Base-by-base conservation (phyloP, 2,888 invertebrate genomes). In the Falcaria lacertinaria region DNA sequence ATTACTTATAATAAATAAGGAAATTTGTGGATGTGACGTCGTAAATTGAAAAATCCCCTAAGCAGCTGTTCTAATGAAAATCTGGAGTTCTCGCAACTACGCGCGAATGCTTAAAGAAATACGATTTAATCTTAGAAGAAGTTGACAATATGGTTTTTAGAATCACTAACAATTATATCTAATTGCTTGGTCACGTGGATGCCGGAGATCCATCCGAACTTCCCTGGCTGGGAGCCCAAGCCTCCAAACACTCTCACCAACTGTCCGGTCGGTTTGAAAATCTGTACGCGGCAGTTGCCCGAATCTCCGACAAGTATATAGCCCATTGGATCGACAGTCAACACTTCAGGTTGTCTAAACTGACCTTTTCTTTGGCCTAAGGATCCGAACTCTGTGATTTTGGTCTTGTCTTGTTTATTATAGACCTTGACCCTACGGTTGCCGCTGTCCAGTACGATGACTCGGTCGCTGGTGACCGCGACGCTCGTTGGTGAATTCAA, bases 221-320 rank as follows among this genome's bases (percentile, higher is more conserved):
- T 89, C 0, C 91, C 87, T 1, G 81, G 72, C 39, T 81, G 81
- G 0, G 69, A 77, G 16, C 85, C 91, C 15, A 79, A 56, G 0
- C 89, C 87, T 0, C 94, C 94, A 60, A 95, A 92, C 15, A 91
- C 91, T 51, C 92, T 89, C 3, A 94, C 91, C 44, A 93, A 89
- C 43, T 91, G 90, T 3, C 95, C 95, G 44, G 93, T 91, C 0
- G 92, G 92, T 45, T 93, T 91, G 68, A 95, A 95, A 6, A 96
- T 91, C 73, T 95, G 95, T 0, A 95, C 89, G 4, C 95, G 85
- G 33, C 92, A 92, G 67, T 95, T 95, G 0, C 95, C 95, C 0
- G 94, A 93, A 69, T 96, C 95, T 0, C 95, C 95, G 0, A 96
- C 94, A 0, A 95, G 79, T 33, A 96, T 93, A 68, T 93, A 94